Conservation (phyloP, 2,797 vertebrate genomes). For the Lophius americanus region DNA sequence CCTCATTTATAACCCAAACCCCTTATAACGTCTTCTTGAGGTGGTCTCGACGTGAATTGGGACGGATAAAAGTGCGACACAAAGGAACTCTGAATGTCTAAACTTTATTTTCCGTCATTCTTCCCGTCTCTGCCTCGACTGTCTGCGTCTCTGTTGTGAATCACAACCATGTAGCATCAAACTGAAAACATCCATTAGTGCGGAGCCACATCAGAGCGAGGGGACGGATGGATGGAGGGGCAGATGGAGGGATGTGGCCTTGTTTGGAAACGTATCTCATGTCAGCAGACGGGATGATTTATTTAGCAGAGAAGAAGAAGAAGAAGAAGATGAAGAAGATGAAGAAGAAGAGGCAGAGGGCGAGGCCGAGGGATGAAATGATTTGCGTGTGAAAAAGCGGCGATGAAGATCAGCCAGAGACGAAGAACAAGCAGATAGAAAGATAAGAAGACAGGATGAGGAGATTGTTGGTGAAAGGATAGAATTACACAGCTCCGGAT, state of each 20-base stretch:
- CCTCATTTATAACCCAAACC: no score
- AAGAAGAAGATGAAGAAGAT: constrained; percentile 25
- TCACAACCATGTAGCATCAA: constrained; percentile 80
- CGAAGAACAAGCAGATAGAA: constrained; percentile 37
- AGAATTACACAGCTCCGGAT: constrained; percentile 60
- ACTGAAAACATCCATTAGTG: constrained; percentile 82
- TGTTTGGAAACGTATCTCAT: constrained; percentile 69
- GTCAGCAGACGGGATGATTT: constrained; percentile 65
- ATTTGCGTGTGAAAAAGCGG: constrained; percentile 64
- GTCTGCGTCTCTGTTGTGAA: constrained; percentile 57
- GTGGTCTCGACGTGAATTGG: no score
- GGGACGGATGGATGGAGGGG: constrained; percentile 14
- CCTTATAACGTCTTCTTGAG: no score
- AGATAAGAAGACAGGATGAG: constrained; percentile 60
- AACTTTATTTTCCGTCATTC: no score
- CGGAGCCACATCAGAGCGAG: constrained; percentile 72
- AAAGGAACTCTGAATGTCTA: no score
- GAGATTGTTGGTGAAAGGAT: constrained; percentile 62
- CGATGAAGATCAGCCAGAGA: constrained; percentile 65
- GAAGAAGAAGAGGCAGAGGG: not conserved
- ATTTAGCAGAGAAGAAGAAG: constrained; percentile 49
- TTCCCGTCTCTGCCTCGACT: not conserved
- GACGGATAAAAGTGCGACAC: no score
- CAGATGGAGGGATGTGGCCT: not conserved
- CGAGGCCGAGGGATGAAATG: constrained; percentile 40